Base-by-base conservation (phyloP, 1,140 invertebrate genomes). In the Drosophila sucinea region DNA sequence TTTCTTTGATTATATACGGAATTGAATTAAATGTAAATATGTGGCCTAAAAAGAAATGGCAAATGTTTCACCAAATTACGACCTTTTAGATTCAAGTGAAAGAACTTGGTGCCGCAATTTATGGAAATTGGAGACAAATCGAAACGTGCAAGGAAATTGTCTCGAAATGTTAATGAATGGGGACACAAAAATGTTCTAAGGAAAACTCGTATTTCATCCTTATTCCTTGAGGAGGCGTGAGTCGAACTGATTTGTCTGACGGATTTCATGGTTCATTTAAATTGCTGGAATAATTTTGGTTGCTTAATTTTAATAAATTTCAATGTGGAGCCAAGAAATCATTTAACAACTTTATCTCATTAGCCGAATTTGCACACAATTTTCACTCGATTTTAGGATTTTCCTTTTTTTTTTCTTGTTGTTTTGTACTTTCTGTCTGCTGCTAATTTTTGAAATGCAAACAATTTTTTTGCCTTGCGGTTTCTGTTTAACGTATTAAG, bases 11-110 rank as follows among this genome's bases (percentile, higher is more conserved):
- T 51, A 51, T 6, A 51, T 25, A 27, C 17, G 17, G 7, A 27
- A 51, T 51, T 27, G 32, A 65, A 73, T 61, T 51, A 41, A 23
- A 27, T 5, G 5, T 41, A 30, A 35, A 60, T 2, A 44, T 60
- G 3, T 54, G 32, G 3, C 27, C 7, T n/a, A 29, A 30, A 25
- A 3, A 11, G 30, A 55, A 56, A 29, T 23, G 17, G 29, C 38
- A 60, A 67, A 82, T 69, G 67, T 77, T 73, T 68, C 5, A 25
- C 65, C 10, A 60, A 86, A 79, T 86, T 77, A 60, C 61, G 61
- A 33, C 32, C 51, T 47, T 56, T 66, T 27, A 33, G 63, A 66
- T 56, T 70, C 67, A 40, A 63, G 44, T 57, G 56, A 30, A 1
- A 47, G 67, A 81, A 73, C 66, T 71, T 27, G 7, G 2, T 51